phyloP scores from a whole-genome alignment of 2,113 vertebrate genomes.

The Spea bombifrons region DNA sequence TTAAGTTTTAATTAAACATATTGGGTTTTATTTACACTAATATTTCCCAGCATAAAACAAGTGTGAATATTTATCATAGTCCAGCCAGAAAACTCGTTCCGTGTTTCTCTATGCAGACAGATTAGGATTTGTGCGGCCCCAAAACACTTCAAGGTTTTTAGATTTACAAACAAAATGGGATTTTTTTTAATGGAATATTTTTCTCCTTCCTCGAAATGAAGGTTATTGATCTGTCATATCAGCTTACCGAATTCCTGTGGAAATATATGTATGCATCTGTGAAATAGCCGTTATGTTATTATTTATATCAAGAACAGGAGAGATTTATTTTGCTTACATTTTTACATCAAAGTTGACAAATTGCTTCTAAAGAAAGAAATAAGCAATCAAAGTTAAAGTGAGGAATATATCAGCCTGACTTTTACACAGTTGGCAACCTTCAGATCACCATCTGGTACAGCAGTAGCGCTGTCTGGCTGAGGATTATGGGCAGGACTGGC shows the following conservation, averaged over 20 bases:
- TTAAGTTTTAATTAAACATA: not conserved
- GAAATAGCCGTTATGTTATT: conserved; percentile 20
- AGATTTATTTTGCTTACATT: conserved; percentile 26
- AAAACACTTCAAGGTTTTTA: conserved; percentile 22
- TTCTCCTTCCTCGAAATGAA: conserved; percentile 29
- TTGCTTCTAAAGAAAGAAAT: conserved; percentile 16
- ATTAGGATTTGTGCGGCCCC: conserved; percentile 22
- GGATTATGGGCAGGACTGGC: not conserved
- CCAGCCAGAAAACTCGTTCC: conserved; percentile 7
- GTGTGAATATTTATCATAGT: not conserved
- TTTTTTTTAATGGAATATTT: conserved; percentile 33
- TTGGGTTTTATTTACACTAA: not conserved
- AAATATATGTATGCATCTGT: conserved; percentile 27
- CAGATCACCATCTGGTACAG: not conserved
- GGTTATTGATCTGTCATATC: conserved; percentile 35
- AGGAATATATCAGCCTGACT: conserved; percentile 16
- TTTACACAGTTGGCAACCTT: not conserved
- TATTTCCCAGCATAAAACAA: not conserved
- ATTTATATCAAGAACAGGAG: conserved; percentile 20
- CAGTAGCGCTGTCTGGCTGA: not conserved
- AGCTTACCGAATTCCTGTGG: conserved; percentile 10
- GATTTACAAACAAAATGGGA: conserved; percentile 39
- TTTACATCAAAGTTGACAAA: conserved; percentile 30
- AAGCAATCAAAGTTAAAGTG: conserved; percentile 7
- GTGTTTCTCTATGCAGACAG: conserved; percentile 9